Conservation (phyloP, 2,113 vertebrate genomes). For the Corynorhinus townsendii region DNA sequence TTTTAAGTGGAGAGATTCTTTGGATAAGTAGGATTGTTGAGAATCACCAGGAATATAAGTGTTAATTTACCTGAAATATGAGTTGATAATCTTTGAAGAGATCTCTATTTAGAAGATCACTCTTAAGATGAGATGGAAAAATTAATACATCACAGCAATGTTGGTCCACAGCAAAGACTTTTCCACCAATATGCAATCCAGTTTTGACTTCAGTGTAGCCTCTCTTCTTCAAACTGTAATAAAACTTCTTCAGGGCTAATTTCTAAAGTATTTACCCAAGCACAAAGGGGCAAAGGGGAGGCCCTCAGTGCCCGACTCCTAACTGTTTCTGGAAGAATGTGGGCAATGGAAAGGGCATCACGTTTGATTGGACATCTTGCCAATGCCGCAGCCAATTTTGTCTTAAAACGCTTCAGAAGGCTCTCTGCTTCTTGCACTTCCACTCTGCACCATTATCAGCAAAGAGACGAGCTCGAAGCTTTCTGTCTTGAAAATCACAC, state of each 20-base stretch:
- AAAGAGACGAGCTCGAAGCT: too few species aligned
- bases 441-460: too few species aligned
- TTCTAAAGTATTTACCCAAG: slow-evolving; percentile 90
- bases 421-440: too few species aligned
- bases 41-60: slow-evolving; percentile 14
- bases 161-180: slow-evolving; percentile 85
- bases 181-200: slow-evolving; percentile 76
- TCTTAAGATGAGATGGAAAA: slow-evolving; percentile 86
- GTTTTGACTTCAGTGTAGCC: slow-evolving; percentile 85
- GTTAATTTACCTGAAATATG: slow-evolving; percentile 87
- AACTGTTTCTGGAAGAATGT: slow-evolving; percentile 85
- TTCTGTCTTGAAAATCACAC: too few species aligned
- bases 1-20: background rate
- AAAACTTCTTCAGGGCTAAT: slow-evolving; percentile 87
- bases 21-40: background rate
- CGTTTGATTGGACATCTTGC: slow-evolving; percentile 91
- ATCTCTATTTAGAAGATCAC: slow-evolving; percentile 80
- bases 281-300: slow-evolving; percentile 84
- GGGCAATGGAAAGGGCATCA: slow-evolving; percentile 84
- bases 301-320: slow-evolving; percentile 84
- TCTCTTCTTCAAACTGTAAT: slow-evolving; percentile 76
- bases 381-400: slow-evolving; percentile 89
- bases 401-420: too few species aligned
- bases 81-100: slow-evolving; percentile 86
- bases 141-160: slow-evolving; percentile 88